Evolutionary conservation across 2,797 vertebrate species (phyloP), one percentile per base, ranked within the genome.

Genomic region (Halcyon chelicuti): DNA sequence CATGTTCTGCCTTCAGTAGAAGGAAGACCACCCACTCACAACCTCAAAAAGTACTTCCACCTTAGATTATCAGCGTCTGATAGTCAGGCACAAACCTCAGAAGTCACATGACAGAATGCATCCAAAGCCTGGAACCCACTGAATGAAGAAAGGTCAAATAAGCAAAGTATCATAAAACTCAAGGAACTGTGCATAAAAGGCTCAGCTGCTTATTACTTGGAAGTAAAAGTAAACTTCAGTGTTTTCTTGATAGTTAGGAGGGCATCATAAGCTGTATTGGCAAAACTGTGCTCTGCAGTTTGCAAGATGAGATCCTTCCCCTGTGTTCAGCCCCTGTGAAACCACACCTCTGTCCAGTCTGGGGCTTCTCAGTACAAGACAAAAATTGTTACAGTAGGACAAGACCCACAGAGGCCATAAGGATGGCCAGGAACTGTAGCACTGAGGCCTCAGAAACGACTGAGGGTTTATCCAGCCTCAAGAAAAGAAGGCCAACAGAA

Each of bases 291-390:
- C 26, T 35, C 61, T 44, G 14, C 35, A 62, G 28, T 7, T 1
- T 47, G 62, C 19, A 4, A 28, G 52, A 71, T 58, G 12, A 3
- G 5, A 35, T 8, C 49, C 5, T 54, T 74, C 47, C 13, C 4
- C 37, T 29, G 2, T 3, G 23, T 14, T 51, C 18, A 66, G 33
- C 17, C 17, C 10, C 3, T 16, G 7, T 26, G 63, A 35, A 75
- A 18, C 33, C 46, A 22, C 20, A 61, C 0, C 0, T 16, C 29
- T 3, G 15, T 28, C 44, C 49, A 29, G 77, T 58, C 2, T 65
- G 52, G 72, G 49, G 21, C 3, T 61, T 42, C 67, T 40, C 47
- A 29, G 17, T 37, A 60, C 11, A 39, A 55, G 17, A 58, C 5
- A 35, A 14, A 23, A 7, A 2, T 0, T 5, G 23, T 25, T 14